A percentile compares a stretch with the other conserved stretches of the same genome.
Evolutionary conservation across 2,113 vertebrate species (phyloP).

Genomic region (Ceyx melanurus): DNA sequence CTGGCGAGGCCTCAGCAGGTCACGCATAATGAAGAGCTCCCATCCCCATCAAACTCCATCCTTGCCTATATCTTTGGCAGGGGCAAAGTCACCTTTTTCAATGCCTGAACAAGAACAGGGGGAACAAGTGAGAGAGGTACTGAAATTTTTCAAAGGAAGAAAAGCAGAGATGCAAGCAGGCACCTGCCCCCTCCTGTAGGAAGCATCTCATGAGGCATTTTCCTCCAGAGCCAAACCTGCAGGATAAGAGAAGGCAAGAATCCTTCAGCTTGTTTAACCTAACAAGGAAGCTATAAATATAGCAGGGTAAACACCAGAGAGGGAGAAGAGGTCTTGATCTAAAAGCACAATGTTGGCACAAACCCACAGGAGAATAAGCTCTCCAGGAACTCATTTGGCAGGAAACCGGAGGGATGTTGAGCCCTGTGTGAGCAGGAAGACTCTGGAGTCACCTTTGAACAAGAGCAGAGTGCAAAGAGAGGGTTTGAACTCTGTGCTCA

Average conservation of each 20-base stretch:
- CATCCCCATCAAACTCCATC: not conserved
- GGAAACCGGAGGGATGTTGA: slow-evolving; percentile 31
- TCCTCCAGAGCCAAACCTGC: not conserved
- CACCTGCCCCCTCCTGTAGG: not conserved
- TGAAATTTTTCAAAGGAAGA: not conserved
- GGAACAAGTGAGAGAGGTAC: not conserved
- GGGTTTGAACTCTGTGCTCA: not conserved
- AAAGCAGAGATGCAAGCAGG: not conserved
- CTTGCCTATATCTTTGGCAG: not conserved
- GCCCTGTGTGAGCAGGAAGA: slow-evolving; percentile 32
- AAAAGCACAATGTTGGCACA: slow-evolving; percentile 64
- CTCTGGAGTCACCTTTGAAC: not conserved
- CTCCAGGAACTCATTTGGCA: slow-evolving; percentile 39
- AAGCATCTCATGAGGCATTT: not conserved
- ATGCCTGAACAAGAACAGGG: not conserved
- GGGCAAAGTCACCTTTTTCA: not conserved
- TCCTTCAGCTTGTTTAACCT: slow-evolving; percentile 6
- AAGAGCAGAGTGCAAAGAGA: not conserved
- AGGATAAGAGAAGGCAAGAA: slow-evolving; percentile 17
- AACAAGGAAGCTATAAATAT: slow-evolving; percentile 45
- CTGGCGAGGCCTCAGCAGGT: fast-evolving
- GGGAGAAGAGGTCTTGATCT: slow-evolving; percentile 61
- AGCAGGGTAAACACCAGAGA: slow-evolving; percentile 3
- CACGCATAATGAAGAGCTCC: not conserved
- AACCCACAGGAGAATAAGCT: slow-evolving; percentile 29